phyloP scores from a whole-genome alignment of 1,140 invertebrate species.

The Pachypeltis micranthus region DNA sequence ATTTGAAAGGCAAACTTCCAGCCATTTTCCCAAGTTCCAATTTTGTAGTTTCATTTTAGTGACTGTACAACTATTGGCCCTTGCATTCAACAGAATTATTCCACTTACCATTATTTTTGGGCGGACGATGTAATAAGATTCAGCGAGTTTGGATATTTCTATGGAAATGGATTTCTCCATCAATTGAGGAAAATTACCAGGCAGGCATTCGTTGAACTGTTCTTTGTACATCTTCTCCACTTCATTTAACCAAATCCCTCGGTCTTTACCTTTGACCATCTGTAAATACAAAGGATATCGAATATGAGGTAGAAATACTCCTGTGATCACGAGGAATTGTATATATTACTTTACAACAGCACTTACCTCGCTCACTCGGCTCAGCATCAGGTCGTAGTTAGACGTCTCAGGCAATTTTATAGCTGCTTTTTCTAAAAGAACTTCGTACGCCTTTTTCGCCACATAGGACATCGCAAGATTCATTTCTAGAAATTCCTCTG shows the following conservation, averaged over 20 bases:
- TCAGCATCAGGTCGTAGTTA: neutral
- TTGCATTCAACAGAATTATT: too few species aligned
- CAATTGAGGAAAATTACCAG: neutral
- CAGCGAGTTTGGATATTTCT: neutral
- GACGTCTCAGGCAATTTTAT: neutral
- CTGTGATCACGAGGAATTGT: neutral
- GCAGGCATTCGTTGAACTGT: conserved; percentile 4
- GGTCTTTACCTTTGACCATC: conserved; percentile 24
- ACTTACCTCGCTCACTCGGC: neutral
- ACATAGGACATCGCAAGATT: neutral
- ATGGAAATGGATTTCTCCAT: neutral
- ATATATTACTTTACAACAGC: neutral
- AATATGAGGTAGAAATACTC: neutral
- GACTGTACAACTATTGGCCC: too few species aligned
- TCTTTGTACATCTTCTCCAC: neutral
- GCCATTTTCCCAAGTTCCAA: too few species aligned
- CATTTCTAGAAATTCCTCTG: neutral
- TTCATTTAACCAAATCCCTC: conserved; percentile 3
- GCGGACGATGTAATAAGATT: neutral
- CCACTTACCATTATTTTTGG: neutral
- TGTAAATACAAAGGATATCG: conserved; percentile 1
- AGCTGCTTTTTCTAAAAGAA: neutral
- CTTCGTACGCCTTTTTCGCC: neutral
- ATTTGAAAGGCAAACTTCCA: too few species aligned
- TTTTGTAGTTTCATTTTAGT: too few species aligned